Evolutionary conservation across 2,113 vertebrate genomes (phyloP), one percentile per base, ranked within the genome.

Genomic region (Catharus bicknelli): DNA sequence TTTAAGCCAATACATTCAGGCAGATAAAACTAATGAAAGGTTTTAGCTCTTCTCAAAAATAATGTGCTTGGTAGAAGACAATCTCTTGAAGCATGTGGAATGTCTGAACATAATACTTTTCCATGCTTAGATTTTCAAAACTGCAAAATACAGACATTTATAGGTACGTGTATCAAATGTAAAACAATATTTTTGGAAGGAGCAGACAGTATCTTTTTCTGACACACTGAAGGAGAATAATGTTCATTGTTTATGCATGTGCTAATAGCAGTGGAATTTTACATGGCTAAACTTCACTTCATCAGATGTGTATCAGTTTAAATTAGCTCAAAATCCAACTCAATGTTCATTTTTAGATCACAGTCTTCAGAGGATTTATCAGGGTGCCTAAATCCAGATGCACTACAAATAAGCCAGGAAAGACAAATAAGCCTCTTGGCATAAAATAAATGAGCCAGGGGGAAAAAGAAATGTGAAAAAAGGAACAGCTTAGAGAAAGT

Each of bases 251-350:
- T 90, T 61, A 95, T 82, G 83, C 83, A 82, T 86, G 86, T 89
- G 73, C 69, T 82, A 50, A 90, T 36, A 83, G 48, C 69, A 90
- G 77, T 81, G 54, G 77, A 94, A 95, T 88, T 90, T 81, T 64
- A 70, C 83, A 69, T 62, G 69, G 89, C 86, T 76, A 51, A 94
- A 86, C 80, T 57, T 93, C 83, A 91, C 75, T 95, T 86, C 30
- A 55, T 86, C 48, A 47, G 29, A 86, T 59, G 72, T 42, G 0
- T 59, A 90, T 84, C 77, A 75, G 77, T 92, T 92, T 92, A 93
- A 95, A 96, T 94, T 88, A 92, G 88, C 74, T 87, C 73, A 72
- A 82, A 90, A 90, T 90, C 38, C 70, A 93, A 72, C 66, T 86
- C 62, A 76, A 79, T 10, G 12, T 79, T 84, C 73, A 83, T 77